Percentiles rank a stretch among this genome's conserved stretches.
Conservation (phyloP, 2,113 vertebrate genomes). For the Vulpes ferrilata region DNA sequence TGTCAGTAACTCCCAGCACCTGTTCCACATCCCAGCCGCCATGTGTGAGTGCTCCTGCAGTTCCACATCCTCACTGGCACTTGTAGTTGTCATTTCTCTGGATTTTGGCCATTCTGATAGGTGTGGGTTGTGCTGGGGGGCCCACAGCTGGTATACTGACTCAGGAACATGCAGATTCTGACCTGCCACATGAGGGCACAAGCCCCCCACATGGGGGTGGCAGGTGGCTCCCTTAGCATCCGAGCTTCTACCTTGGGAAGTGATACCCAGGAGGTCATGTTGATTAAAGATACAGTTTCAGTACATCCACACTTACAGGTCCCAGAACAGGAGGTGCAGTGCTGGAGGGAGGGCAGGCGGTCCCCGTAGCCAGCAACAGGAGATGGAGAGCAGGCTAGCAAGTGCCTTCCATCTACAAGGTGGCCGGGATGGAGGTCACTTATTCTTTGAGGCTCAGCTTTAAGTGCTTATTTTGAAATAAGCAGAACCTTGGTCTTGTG, state of each 20-base stretch:
- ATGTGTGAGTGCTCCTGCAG: rapidly evolving
- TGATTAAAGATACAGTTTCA: neutral
- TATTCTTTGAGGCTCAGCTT: neutral
- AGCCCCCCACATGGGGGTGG: neutral
- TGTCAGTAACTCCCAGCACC: too few relatives aligned
- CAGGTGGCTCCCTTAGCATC: neutral
- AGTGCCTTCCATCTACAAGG: neutral
- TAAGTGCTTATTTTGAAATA: neutral
- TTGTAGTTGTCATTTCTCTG: neutral
- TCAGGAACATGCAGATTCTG: neutral
- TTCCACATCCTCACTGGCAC: rapidly evolving
- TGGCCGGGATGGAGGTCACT: neutral
- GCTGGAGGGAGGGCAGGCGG: neutral
- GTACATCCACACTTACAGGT: neutral
- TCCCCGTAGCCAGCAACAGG: neutral
- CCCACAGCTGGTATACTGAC: neutral
- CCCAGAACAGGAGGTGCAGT: neutral
- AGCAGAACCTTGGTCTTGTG: neutral
- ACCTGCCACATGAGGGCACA: neutral
- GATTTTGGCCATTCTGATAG: rapidly evolving
- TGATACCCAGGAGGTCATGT: neutral
- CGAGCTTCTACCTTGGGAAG: neutral
- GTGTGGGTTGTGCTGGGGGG: too few relatives aligned
- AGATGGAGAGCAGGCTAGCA: neutral
- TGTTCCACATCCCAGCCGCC: neutral